Evolutionary conservation across 2,113 vertebrate genomes (phyloP).

Genomic region (Paramormyrops kingsleyae): DNA sequence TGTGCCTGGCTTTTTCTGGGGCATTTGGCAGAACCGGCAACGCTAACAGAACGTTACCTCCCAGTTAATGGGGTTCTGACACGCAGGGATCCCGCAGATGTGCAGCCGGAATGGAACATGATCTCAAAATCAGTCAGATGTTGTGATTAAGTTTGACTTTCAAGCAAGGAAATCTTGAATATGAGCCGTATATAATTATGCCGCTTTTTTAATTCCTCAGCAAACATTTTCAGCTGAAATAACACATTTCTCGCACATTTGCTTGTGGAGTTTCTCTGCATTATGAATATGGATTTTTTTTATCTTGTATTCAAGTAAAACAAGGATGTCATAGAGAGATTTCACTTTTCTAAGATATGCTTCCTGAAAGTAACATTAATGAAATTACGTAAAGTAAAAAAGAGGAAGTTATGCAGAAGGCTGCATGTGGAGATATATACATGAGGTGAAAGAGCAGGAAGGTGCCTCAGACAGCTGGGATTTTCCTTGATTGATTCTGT

Average conservation of each 20-base stretch:
- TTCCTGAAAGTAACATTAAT: slow-evolving; percentile 22
- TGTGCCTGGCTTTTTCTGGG: background rate
- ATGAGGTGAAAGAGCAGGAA: background rate
- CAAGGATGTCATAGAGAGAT: slow-evolving; percentile 30
- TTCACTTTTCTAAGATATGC: slow-evolving; percentile 7
- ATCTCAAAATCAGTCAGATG: slow-evolving; percentile 50
- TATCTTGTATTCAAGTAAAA: slow-evolving; percentile 19
- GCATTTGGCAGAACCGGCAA: slow-evolving; percentile 37
- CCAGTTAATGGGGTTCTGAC: slow-evolving; percentile 60
- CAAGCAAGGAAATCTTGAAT: slow-evolving; percentile 48
- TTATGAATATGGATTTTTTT: slow-evolving; percentile 26
- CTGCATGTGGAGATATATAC: background rate
- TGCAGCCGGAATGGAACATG: slow-evolving; percentile 20
- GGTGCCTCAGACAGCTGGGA: background rate
- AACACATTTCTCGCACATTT: slow-evolving; percentile 48
- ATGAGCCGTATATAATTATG: slow-evolving; percentile 48
- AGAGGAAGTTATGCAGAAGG: background rate
- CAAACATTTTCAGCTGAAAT: slow-evolving; percentile 65
- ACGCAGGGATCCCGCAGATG: slow-evolving; percentile 47
- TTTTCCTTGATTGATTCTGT: background rate
- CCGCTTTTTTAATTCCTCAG: slow-evolving; percentile 52
- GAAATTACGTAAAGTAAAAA: background rate
- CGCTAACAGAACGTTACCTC: slow-evolving; percentile 40
- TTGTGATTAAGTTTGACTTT: slow-evolving; percentile 62
- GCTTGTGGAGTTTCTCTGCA: slow-evolving; percentile 28